Evolutionary conservation across 2,888 invertebrate species (phyloP), one percentile per base, ranked within the genome.

Genomic region (Apantesis nais): DNA sequence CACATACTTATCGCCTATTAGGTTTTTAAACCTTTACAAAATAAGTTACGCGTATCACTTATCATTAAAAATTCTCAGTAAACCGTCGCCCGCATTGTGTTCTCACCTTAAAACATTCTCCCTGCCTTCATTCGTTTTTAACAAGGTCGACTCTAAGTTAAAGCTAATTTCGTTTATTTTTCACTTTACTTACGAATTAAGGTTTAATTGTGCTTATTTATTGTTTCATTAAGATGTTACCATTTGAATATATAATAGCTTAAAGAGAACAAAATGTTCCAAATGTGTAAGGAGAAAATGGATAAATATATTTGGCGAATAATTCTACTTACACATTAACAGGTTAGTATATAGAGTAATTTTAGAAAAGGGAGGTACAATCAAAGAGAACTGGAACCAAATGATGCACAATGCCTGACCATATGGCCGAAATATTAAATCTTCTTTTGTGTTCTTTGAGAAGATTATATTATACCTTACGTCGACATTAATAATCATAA

Each of bases 161-260:
- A 85, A 86, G 88, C 88, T 90, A 89, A 90, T 90, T 90, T 85
- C 79, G 80, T 89, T 89, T 88, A 86, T 89, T 88, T 87, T 86
- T 87, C 80, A 75, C 82, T 85, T 81, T 82, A 81, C 82, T 85
- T 85, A 82, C 75, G 85, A 88, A 89, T 88, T 86, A 87, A 84
- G 76, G 74, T 75, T 80, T 83, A 81, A 85, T 85, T 83, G 84
- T 86, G 86, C 83, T 84, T 81, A 88, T 86, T 87, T 85, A 84
- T 84, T 85, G 83, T 87, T 85, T 85, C 70, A 75, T 76, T 81
- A 77, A 75, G 74, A 78, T 78, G 69, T 77, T 74, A 73, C 80
- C 66, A 44, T 76, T 73, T 14, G 58, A 58, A 58, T 58, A 58
- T 29, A 29, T 58, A 58, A 58, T 29, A 25, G 58, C 58, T 29